These are phyloP conservation scores for Oxyscelio sp. DNA, from an alignment of 2,888 invertebrate species.

Conservation along the genomic window DNA sequence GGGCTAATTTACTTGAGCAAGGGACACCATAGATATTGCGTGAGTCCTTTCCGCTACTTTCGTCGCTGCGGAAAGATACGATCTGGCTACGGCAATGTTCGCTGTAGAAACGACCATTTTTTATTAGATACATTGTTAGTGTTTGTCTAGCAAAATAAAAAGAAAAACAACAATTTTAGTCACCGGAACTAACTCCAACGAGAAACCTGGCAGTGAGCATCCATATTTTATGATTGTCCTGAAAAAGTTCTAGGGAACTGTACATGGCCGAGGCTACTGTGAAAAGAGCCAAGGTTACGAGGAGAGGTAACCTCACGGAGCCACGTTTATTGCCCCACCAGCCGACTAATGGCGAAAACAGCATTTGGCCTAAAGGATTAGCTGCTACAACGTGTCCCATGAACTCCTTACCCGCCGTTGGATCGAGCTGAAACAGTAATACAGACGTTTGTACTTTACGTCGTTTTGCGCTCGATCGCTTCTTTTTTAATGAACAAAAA, in stretches of 20 bases:
- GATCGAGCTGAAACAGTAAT: constrained; percentile 91
- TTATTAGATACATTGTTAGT: constrained; percentile 21
- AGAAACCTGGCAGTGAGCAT: constrained; percentile 93
- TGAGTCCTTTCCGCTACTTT: constrained; percentile 93
- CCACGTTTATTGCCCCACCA: constrained; percentile 95
- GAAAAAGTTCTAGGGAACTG: constrained; percentile 92
- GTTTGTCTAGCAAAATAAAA: constrained; percentile 17
- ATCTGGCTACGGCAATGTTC: constrained; percentile 94
- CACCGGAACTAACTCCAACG: constrained; percentile 95
- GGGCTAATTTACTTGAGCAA: constrained; percentile 91
- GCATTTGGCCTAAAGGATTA: constrained; percentile 95
- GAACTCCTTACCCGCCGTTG: constrained; percentile 93
- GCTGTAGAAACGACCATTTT: constrained; percentile 89
- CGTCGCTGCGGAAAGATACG: constrained; percentile 96
- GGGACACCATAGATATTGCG: constrained; percentile 94
- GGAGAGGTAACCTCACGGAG: constrained; percentile 92
- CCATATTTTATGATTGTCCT: constrained; percentile 91
- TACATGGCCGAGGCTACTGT: constrained; percentile 93
- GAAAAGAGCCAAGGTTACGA: constrained; percentile 92
- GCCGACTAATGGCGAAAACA: constrained; percentile 95
- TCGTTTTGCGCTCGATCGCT: constrained; percentile 15
- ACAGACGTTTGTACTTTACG: constrained; percentile 34
- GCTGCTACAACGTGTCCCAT: constrained; percentile 95
- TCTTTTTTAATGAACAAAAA: too few relatives aligned
- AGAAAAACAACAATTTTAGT: constrained; percentile 45